Evolutionary conservation across 2,888 invertebrate genomes (phyloP).

Genomic region (Drosophila birchii): DNA sequence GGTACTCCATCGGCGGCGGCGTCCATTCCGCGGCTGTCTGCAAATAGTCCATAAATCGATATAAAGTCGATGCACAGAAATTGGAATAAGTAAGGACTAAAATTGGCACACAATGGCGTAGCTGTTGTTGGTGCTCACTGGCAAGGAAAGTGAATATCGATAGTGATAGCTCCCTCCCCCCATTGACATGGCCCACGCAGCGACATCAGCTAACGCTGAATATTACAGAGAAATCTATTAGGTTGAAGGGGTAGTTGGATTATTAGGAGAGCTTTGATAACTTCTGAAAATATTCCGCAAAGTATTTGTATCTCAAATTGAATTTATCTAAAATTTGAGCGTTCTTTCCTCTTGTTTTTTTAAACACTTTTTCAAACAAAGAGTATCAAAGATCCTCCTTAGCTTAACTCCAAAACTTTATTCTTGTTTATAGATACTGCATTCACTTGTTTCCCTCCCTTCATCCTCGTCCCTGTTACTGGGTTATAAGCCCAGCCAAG

Average conservation of each 20-base stretch:
- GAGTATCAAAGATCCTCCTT: background rate
- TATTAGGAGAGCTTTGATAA: background rate
- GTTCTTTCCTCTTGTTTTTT: fast-evolving
- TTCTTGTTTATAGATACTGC: slow-evolving; percentile 25
- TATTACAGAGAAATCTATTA: background rate
- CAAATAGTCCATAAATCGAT: slow-evolving; percentile 45
- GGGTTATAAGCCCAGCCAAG: slow-evolving; percentile 41
- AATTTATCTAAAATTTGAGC: background rate
- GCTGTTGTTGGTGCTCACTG: slow-evolving; percentile 57
- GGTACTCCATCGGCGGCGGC: slow-evolving; percentile 84
- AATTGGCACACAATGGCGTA: slow-evolving; percentile 56
- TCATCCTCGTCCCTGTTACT: slow-evolving; percentile 38
- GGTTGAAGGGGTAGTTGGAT: background rate
- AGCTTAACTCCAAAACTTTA: background rate
- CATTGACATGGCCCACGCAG: slow-evolving; percentile 32
- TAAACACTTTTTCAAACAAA: background rate
- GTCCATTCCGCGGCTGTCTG: slow-evolving; percentile 75
- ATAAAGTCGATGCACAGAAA: slow-evolving; percentile 29
- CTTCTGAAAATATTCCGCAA: background rate
- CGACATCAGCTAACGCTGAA: slow-evolving; percentile 14
- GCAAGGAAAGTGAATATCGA: slow-evolving; percentile 72
- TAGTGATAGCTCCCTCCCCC: slow-evolving; percentile 33
- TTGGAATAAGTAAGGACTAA: slow-evolving; percentile 53
- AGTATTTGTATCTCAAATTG: background rate
- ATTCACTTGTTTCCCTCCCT: background rate